Conservation (phyloP, 1,140 invertebrate genomes). For the Semibalanus balanoides region DNA sequence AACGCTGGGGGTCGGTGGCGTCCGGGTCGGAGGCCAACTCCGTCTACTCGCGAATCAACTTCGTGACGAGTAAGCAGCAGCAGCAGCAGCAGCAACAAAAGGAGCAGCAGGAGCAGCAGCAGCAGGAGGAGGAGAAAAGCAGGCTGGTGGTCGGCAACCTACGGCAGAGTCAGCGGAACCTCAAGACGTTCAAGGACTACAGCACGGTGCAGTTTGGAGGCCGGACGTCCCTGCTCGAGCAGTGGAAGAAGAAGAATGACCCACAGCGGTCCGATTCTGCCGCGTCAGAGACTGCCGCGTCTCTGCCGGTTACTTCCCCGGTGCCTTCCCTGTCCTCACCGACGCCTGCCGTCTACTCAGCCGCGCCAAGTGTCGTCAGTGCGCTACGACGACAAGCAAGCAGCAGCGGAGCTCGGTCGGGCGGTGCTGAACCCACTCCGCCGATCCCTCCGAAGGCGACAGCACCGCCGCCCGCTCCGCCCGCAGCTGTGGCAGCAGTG, state of each 20-base stretch:
- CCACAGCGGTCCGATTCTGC: background rate
- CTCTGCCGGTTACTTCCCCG: background rate
- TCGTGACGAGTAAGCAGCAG: background rate
- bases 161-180: background rate
- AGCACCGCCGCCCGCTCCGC: background rate
- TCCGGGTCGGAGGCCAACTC: background rate
- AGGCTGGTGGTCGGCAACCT: background rate
- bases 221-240: background rate
- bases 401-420: background rate
- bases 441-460: background rate
- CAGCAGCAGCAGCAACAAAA: background rate
- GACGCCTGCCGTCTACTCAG: background rate
- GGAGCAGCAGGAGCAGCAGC: background rate
- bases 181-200: conserved; percentile 6
- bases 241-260: background rate
- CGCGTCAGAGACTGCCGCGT: background rate
- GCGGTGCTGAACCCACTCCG: background rate
- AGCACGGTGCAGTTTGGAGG: background rate
- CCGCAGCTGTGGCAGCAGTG: background rate
- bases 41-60: background rate
- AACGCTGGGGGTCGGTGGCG: background rate
- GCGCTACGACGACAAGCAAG: background rate
- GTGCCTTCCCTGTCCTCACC: too few relatives aligned
- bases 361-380: background rate
- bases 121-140: background rate